These are phyloP conservation scores for Macroramphosus scolopax DNA, from an alignment of 2,797 vertebrate species.

Conservation along the genomic window DNA sequence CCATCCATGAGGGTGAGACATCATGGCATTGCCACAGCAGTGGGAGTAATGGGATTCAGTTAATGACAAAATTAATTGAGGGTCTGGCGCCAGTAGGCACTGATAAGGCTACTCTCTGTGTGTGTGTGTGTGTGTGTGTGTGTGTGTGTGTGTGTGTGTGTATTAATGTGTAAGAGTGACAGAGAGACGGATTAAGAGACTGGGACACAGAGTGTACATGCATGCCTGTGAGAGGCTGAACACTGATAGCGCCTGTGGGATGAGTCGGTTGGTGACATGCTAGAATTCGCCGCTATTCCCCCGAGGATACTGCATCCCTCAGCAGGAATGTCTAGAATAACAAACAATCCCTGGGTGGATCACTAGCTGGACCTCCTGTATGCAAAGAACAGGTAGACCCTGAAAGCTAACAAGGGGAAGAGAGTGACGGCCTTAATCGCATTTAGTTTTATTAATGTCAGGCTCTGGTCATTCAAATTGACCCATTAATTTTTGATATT, in stretches of 20 bases:
- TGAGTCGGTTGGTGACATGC: constrained; percentile 57
- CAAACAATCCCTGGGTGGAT: constrained; percentile 21
- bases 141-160: constrained; percentile 12
- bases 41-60: constrained; percentile 61
- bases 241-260: constrained; percentile 58
- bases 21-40: constrained; percentile 28
- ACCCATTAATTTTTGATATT: no score
- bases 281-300: constrained; percentile 55
- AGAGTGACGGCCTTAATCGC: no score
- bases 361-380: constrained; percentile 29
- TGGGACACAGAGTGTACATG: constrained; percentile 55
- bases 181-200: no score
- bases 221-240: constrained; percentile 62
- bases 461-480: no score
- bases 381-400: constrained; percentile 1
- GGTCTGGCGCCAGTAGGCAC: constrained; percentile 43
- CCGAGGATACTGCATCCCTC: constrained; percentile 51
- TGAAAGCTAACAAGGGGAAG: constrained; percentile 3
- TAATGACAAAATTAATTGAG: constrained; percentile 70
- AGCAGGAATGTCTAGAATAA: constrained; percentile 57
- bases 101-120: constrained; percentile 48
- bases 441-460: no score
- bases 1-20: constrained; percentile 23
- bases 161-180: constrained; percentile 18
- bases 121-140: constrained; percentile 7